Evolutionary conservation across 2,113 vertebrate genomes (phyloP).

Genomic region (Microcebus tavaratra): DNA sequence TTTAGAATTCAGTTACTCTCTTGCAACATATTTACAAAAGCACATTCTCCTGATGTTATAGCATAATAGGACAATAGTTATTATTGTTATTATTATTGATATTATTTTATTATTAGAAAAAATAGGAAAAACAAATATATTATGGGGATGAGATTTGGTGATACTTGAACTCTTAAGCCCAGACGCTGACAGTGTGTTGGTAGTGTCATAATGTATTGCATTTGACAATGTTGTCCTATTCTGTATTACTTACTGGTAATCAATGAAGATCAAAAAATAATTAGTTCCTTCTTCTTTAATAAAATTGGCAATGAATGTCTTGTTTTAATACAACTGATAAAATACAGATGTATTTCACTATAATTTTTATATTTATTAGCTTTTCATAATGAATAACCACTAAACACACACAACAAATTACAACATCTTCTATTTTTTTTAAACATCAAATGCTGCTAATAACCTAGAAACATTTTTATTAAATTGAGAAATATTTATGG

Average conservation of each 20-base stretch:
- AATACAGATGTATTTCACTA: neutral
- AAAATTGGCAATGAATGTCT: neutral
- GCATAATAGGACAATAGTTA: neutral
- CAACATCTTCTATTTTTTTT: neutral
- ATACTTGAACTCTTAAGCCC: neutral
- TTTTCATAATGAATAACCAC: neutral
- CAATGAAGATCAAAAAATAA: neutral
- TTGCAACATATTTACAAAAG: slow-evolving; percentile 51
- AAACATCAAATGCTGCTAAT: neutral
- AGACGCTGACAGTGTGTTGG: neutral
- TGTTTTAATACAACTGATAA: neutral
- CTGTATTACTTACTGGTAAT: neutral
- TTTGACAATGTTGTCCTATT: neutral
- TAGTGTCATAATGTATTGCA: neutral
- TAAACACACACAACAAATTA: neutral
- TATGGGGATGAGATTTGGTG: neutral
- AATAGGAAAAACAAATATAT: neutral
- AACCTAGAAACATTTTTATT: neutral
- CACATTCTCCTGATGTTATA: neutral
- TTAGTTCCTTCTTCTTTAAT: neutral
- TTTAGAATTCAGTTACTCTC: neutral
- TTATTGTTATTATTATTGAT: neutral
- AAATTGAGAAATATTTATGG: neutral
- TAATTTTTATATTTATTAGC: neutral
- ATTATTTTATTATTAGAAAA: neutral